Percentiles rank a stretch among this genome's conserved stretches.
Conservation (phyloP, 1,140 invertebrate species). For the Eumaeus atala region DNA sequence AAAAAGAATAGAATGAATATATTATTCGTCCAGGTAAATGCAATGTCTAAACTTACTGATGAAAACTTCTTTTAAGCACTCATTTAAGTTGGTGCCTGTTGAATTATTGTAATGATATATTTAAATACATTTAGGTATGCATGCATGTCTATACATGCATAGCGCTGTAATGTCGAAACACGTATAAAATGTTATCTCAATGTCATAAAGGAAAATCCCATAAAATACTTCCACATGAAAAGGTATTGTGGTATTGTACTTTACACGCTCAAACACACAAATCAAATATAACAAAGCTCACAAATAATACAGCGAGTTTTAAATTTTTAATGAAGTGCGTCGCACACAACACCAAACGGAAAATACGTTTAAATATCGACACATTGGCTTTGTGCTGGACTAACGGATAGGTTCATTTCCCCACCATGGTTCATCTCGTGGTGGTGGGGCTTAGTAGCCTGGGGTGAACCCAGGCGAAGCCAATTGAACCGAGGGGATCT, state of each 20-base stretch:
- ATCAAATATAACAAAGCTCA: constrained; percentile 54
- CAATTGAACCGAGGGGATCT: too few relatives aligned
- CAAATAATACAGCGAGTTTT: constrained; percentile 57
- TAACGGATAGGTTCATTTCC: background rate
- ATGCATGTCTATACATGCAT: too few relatives aligned
- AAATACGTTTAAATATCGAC: constrained; percentile 38
- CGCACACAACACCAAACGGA: constrained; percentile 54
- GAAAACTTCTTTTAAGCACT: too few relatives aligned
- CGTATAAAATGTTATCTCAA: background rate
- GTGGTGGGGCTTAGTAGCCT: too few relatives aligned
- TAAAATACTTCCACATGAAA: constrained; percentile 26
- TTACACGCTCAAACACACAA: constrained; percentile 53
- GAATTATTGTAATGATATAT: too few relatives aligned
- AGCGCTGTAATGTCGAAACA: too few relatives aligned
- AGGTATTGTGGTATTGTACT: constrained; percentile 42
- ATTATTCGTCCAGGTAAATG: background rate
- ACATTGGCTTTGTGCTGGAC: background rate
- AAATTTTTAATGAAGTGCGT: constrained; percentile 65
- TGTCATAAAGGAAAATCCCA: constrained; percentile 32
- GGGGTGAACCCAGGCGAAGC: too few relatives aligned
- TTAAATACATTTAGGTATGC: too few relatives aligned
- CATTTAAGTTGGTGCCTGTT: too few relatives aligned
- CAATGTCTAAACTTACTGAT: too few relatives aligned
- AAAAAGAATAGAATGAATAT: constrained; percentile 19
- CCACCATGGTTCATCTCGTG: too few relatives aligned